Evolutionary conservation across 2,888 invertebrate species (phyloP).

Genomic region (Pherbina coryleti): DNA sequence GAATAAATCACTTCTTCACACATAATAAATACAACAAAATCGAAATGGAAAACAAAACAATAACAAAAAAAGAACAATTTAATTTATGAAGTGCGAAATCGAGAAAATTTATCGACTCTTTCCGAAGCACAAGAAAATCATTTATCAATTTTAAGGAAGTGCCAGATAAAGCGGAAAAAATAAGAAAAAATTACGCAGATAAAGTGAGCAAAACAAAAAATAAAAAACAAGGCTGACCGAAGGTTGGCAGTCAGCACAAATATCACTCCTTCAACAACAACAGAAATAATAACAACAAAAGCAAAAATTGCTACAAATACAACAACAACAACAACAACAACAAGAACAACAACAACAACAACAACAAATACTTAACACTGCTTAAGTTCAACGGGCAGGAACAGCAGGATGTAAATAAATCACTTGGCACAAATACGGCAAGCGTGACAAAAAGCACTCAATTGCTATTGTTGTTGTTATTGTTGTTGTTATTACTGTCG

Average conservation of each 20-base stretch:
- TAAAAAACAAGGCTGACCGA: neutral
- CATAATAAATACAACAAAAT: neutral
- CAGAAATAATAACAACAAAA: neutral
- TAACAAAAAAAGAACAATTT: neutral
- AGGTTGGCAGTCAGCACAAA: neutral
- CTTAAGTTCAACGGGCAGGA: too few species aligned
- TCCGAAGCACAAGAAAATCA: conserved; percentile 1
- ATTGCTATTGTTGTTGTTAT: neutral
- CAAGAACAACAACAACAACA: neutral
- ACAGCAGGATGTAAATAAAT: conserved; percentile 4
- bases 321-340: neutral
- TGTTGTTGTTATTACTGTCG: neutral
- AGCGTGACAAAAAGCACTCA: conserved; percentile 16
- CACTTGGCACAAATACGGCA: conserved; percentile 3
- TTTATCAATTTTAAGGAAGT: conserved; percentile 3
- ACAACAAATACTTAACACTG: neutral
- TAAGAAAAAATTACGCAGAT: neutral
- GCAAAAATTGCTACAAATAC: neutral
- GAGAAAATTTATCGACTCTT: neutral
- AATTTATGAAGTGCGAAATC: conserved; percentile 6
- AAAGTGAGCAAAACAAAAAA: neutral
- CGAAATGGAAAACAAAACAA: neutral
- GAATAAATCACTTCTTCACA: neutral
- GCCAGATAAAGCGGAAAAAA: neutral
- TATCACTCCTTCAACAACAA: neutral